Conservation (phyloP, 2,888 invertebrate genomes). For the Leptopilina drosophilae region DNA sequence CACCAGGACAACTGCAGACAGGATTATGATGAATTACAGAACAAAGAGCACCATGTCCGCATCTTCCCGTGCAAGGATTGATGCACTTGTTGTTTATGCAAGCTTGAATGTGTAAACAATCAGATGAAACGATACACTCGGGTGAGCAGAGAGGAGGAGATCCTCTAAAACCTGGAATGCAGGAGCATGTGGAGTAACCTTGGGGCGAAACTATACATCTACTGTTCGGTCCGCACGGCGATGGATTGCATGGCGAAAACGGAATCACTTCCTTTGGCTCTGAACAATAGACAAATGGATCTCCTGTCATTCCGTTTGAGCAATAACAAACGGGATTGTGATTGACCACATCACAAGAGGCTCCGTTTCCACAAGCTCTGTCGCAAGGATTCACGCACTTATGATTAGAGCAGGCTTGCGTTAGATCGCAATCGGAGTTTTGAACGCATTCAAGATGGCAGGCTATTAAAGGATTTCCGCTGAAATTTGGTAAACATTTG, state of each 20-base stretch:
- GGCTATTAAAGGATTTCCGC: slow-evolving; percentile 87
- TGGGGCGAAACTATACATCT: slow-evolving; percentile 83
- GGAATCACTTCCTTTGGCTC: slow-evolving; percentile 71
- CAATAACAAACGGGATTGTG: slow-evolving; percentile 90
- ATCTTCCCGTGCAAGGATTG: slow-evolving; percentile 91
- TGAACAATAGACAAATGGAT: slow-evolving; percentile 84
- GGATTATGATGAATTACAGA: slow-evolving; percentile 91
- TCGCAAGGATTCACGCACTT: slow-evolving; percentile 80
- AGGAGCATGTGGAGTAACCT: slow-evolving; percentile 78
- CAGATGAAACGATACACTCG: slow-evolving; percentile 90
- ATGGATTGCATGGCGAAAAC: slow-evolving; percentile 66
- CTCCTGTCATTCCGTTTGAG: slow-evolving; percentile 81
- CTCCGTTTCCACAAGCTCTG: slow-evolving; percentile 83
- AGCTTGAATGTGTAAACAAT: slow-evolving; percentile 87
- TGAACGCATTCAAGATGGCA: slow-evolving; percentile 90
- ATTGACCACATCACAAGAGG: slow-evolving; percentile 86
- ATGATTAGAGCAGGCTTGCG: slow-evolving; percentile 78
- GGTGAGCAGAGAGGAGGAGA: slow-evolving; percentile 90
- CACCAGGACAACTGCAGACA: slow-evolving; percentile 87
- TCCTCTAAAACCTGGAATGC: slow-evolving; percentile 84
- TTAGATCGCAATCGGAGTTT: slow-evolving; percentile 80
- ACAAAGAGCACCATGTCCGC: slow-evolving; percentile 87
- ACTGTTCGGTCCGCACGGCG: slow-evolving; percentile 89
- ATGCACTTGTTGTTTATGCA: slow-evolving; percentile 89
- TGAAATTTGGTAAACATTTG: slow-evolving; percentile 85